Base-by-base conservation (phyloP, 2,113 vertebrate species). In the Cinclus mexicanus region DNA sequence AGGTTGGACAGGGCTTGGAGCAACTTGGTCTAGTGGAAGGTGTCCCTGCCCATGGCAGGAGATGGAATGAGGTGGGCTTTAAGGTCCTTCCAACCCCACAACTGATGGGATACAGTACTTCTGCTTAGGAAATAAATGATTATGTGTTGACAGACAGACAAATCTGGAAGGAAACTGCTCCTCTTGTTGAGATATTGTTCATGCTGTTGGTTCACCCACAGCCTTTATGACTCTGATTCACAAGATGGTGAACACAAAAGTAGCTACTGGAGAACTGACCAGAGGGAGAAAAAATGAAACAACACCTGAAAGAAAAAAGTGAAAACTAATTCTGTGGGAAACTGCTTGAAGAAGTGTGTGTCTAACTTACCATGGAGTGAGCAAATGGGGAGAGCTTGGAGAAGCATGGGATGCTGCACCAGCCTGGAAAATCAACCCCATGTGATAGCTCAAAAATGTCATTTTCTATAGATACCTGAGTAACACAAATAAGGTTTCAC, bases 21-120 rank as follows among this genome's bases (percentile, higher is more conserved):
- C 46, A 47, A 0, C 11, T 12, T 69, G 70, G 47, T 2, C 0
- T 1, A 42, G 29, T 16, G 56, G 10, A 6, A 63, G 6, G 25
- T 35, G n/a, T 55, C 46, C 61, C 46, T 75, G 29, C n/a, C 42
- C n/a, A 9, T 16, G 28, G 44, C n/a, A 75, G 13, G 23, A 18
- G 23, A 0, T 22, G 16, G n/a, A 19, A 75, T 35, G 15, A 26
- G 33, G 0, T 81, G 33, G 11, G 6, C 37, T 81, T 82, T 25
- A 69, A 68, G 9, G 20, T 31, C 41, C 47, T 49, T 35, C 25
- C 47, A 35, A 19, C 13, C 24, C n/a, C 56, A 24, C 14, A 50
- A 47, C 56, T 57, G 41, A 42, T 39, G 41, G 33, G 70, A 63
- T 37, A 35, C 52, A 55, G 42, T 26, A 25, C 47, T 65, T 64